Evolutionary conservation across 2,113 vertebrate species (phyloP).

Genomic region (Hyla sarda): DNA sequence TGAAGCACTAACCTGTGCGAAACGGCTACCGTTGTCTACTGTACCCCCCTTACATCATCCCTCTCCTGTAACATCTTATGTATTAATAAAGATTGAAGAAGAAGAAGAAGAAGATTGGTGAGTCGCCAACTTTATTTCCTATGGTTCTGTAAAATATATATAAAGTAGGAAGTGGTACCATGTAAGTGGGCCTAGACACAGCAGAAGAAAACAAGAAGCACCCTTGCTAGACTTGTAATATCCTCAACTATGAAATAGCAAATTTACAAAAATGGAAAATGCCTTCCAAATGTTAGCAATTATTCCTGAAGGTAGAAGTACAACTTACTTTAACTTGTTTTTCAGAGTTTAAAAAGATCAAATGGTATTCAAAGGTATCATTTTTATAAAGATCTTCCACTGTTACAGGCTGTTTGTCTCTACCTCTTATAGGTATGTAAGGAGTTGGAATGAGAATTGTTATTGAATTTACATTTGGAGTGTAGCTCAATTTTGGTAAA

Average conservation of each 20-base stretch:
- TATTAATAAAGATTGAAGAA: no score
- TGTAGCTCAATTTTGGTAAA: conserved; percentile 66
- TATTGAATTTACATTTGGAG: conserved; percentile 67
- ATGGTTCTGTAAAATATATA: no score
- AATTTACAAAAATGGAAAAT: background rate
- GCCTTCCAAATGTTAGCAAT: background rate
- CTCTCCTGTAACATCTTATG: no score
- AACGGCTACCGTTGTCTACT: no score
- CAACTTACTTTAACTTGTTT: conserved; percentile 71
- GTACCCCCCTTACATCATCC: no score
- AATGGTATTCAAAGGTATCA: conserved; percentile 62
- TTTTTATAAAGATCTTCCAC: conserved; percentile 72
- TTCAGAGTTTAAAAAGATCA: conserved; percentile 64
- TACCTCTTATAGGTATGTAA: conserved; percentile 23
- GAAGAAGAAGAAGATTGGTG: no score
- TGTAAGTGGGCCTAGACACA: background rate
- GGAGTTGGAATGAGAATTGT: conserved; percentile 67
- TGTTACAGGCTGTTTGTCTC: conserved; percentile 55
- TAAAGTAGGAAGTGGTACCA: no score
- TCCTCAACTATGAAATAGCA: no score
- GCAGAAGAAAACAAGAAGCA: background rate
- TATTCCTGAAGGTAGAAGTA: background rate
- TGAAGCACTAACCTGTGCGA: no score
- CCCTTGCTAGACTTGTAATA: background rate
- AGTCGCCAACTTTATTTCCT: no score